Evolutionary conservation across 2,797 vertebrate genomes (phyloP).

Genomic region (Rhinella marina): DNA sequence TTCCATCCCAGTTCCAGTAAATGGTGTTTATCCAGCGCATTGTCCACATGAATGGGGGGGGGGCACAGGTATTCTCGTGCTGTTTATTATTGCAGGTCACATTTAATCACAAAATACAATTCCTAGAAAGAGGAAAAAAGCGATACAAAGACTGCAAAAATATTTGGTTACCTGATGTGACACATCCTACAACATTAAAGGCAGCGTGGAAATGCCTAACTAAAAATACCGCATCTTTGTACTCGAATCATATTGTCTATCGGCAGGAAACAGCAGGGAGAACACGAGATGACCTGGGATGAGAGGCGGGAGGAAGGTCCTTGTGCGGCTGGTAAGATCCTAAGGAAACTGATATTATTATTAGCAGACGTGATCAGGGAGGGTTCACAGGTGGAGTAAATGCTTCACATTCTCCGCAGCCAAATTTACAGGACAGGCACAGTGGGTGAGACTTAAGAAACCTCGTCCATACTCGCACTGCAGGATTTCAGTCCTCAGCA

Average conservation of each 20-base stretch:
- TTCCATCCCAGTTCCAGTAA: not conserved
- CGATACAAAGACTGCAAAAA: not conserved
- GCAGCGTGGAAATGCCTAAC: not conserved
- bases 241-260: not conserved
- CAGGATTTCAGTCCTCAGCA: too few relatives aligned
- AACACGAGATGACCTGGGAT: not conserved
- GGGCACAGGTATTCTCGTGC: not conserved
- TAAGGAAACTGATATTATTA: not conserved
- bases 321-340: not conserved
- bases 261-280: not conserved
- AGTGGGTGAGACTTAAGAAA: too few relatives aligned
- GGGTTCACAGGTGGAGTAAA: not conserved
- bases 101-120: not conserved
- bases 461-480: too few relatives aligned
- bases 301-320: not conserved
- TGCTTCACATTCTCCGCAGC: too few relatives aligned
- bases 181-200: slow-evolving; percentile 13
- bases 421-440: too few relatives aligned
- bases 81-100: slow-evolving; percentile 11
- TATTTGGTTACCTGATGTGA: slow-evolving; percentile 22
- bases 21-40: not conserved
- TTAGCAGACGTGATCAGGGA: not conserved
- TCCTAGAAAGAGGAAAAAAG: slow-evolving; percentile 9
- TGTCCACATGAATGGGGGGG: not conserved
- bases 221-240: slow-evolving; percentile 4